Evolutionary conservation across 2,113 vertebrate species (phyloP).

Genomic region (Mus musculus): DNA sequence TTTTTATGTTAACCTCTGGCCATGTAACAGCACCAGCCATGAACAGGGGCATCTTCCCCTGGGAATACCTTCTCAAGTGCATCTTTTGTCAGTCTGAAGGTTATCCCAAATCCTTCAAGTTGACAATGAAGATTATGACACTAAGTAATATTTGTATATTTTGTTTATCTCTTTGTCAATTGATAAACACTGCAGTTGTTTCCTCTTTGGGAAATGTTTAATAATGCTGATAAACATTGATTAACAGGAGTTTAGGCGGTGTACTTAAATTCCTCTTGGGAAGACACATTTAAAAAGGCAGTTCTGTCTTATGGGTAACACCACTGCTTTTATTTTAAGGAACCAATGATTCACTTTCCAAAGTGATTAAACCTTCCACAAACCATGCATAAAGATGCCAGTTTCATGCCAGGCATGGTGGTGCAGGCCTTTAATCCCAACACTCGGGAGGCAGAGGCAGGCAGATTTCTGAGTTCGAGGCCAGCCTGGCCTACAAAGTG

Average conservation of each 20-base stretch:
- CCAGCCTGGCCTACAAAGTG: too few species aligned
- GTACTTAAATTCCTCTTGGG: constrained; percentile 4
- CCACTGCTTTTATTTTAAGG: neutral
- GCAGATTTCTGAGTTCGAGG: too few species aligned
- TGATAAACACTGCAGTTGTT: neutral
- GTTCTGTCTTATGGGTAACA: neutral
- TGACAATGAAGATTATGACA: neutral
- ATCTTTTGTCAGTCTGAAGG: too few species aligned
- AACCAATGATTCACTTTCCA: neutral
- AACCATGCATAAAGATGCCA: neutral
- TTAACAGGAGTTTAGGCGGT: neutral
- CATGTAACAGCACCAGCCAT: neutral
- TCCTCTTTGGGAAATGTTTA: neutral
- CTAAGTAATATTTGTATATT: neutral
- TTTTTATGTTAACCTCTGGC: neutral
- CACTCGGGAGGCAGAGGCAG: too few species aligned
- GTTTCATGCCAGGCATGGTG: neutral
- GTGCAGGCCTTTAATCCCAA: too few species aligned
- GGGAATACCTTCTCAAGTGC: neutral
- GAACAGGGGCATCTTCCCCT: neutral
- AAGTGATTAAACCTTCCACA: neutral
- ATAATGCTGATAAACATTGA: neutral
- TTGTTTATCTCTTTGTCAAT: neutral
- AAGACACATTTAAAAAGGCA: neutral
- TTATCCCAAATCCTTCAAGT: neutral